Base-by-base conservation (phyloP, 2,113 vertebrate genomes). In the Ovibos moschatus region DNA sequence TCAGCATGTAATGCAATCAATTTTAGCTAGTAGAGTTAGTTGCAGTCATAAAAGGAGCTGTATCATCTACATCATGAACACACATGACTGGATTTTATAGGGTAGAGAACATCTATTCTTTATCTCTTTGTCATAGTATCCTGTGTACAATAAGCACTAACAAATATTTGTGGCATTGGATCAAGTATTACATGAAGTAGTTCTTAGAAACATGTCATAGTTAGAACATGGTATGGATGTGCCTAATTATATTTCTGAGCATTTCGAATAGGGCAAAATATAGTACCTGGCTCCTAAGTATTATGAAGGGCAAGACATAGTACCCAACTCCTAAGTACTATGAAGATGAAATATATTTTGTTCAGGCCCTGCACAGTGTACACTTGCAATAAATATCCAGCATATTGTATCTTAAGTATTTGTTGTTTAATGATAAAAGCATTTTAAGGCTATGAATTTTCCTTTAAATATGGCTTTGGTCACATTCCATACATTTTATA, bases 191-290 rank as follows among this genome's bases (percentile, higher is more conserved):
- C 43, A 27, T 91, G 87, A 95, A 93, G 21, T 67, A 86, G 28
- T 95, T 91, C 71, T 96, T 97, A 83, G 83, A 93, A 96, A 93
- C 17, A 82, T 74, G 90, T 67, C 30, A 78, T 53, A 91, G 33
- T 89, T 91, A 57, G 21, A 93, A 82, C 43, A 96, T 86, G 45
- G 11, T 74, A n/a, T 91, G 71, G 13, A 11, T 93, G 13, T 97
- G 47, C 53, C 51, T 94, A 78, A 96, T 90, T 89, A 67, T 50
- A 89, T 13, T 92, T 87, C 71, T 82, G 71, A 94, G 21, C 45
- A 50, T 92, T 88, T 93, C 45, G 82, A 45, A 87, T 90, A 64
- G 50, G 40, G 17, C n/a, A 93, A 92, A 60, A 89, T 95, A 85
- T 0, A 94, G 36, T 91, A 89, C 45, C 40, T 74, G 92, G 16